A percentile compares a stretch with the other conserved stretches of the same genome.
Conservation (phyloP, 2,797 vertebrate species). For the Chelidonichthys spinosus region DNA sequence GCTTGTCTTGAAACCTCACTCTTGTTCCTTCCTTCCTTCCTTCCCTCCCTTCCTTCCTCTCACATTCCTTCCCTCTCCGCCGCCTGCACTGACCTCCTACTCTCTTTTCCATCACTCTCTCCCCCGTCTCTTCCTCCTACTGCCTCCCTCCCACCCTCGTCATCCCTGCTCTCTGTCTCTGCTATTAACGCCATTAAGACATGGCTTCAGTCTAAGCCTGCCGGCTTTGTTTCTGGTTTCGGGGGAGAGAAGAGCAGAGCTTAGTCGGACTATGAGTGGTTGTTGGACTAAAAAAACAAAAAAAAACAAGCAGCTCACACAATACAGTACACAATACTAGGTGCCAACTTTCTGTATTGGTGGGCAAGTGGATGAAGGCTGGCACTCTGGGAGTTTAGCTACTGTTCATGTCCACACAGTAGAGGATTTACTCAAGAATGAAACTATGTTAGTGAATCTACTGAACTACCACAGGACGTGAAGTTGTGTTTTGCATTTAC, state of each 20-base stretch:
- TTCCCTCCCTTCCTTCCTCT: conserved; percentile 32
- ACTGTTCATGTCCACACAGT: conserved; percentile 38
- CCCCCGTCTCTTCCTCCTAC: conserved; percentile 13
- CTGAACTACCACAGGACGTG: background rate
- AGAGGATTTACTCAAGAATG: conserved; percentile 34
- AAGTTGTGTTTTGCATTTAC: conserved; percentile 27
- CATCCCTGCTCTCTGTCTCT: conserved; percentile 19
- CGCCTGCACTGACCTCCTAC: conserved; percentile 45
- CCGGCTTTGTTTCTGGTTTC: conserved; percentile 69
- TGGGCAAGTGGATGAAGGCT: conserved; percentile 44
- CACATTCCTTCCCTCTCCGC: conserved; percentile 50
- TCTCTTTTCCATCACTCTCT: conserved; percentile 39
- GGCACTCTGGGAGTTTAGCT: conserved; percentile 34
- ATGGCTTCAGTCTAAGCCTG: conserved; percentile 58
- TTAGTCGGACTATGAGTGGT: conserved; percentile 62
- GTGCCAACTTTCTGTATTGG: conserved; percentile 54
- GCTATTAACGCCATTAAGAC: conserved; percentile 71
- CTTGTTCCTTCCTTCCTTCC: conserved; percentile 43
- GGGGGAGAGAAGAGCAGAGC: conserved; percentile 60
- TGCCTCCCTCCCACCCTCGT: conserved; percentile 3
- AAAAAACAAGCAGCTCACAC: conserved; percentile 51
- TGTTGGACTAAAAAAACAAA: conserved; percentile 56
- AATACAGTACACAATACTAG: conserved; percentile 50
- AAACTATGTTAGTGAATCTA: conserved; percentile 61
- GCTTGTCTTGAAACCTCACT: conserved; percentile 44